phyloP scores from a whole-genome alignment of 2,113 vertebrate genomes.

The Percopsis transmontana region DNA sequence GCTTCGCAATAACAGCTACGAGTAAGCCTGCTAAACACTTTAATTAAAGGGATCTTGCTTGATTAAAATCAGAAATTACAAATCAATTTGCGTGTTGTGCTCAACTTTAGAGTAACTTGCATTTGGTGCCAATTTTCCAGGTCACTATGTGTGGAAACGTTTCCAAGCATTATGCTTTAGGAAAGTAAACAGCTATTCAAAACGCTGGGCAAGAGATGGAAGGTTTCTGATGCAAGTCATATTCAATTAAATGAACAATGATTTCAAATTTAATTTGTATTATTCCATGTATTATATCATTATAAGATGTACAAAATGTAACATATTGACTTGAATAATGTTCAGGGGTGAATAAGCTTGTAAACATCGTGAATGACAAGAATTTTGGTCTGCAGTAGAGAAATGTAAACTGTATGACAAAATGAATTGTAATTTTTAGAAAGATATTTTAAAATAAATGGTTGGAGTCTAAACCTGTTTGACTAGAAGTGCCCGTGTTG shows the following conservation, averaged over 20 bases:
- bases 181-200: conserved; percentile 5
- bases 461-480: background rate
- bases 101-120: conserved; percentile 19
- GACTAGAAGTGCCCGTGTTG: background rate
- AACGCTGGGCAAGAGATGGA: background rate
- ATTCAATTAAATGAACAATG: conserved; percentile 4
- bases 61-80: conserved; percentile 23
- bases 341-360: background rate
- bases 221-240: conserved; percentile 55
- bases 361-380: too few relatives aligned
- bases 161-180: conserved; percentile 36
- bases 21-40: conserved; percentile 3
- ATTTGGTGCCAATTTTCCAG: background rate
- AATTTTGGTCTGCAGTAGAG: too few relatives aligned
- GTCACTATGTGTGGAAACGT: conserved; percentile 21
- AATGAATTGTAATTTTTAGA: too few relatives aligned
- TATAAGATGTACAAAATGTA: too few relatives aligned
- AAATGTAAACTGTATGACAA: too few relatives aligned
- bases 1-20: background rate
- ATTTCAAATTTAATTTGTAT: background rate
- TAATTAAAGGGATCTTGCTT: background rate
- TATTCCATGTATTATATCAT: too few relatives aligned
- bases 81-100: conserved; percentile 19
- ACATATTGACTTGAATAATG: too few relatives aligned
- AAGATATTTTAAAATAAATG: background rate